Percentiles rank a stretch among this genome's conserved stretches.
Evolutionary conservation across 2,888 invertebrate species (phyloP).

Genomic region (Beris chalybata): DNA sequence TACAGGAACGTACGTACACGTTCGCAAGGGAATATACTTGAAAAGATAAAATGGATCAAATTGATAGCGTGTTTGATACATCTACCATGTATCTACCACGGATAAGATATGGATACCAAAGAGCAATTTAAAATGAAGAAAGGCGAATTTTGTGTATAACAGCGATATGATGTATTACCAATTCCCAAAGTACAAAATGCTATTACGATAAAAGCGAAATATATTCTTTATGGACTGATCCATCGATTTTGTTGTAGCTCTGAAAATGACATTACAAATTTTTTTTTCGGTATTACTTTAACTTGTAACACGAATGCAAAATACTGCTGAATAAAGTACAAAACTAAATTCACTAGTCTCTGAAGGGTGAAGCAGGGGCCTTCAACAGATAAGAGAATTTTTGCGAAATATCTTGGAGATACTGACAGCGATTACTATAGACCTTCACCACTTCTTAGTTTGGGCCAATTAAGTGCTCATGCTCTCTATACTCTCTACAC

Average conservation of each 20-base stretch:
- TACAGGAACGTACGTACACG: background rate
- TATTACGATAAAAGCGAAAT: constrained; percentile 42
- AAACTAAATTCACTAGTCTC: no score
- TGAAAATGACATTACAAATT: no score
- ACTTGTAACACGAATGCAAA: no score
- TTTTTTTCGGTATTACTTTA: no score
- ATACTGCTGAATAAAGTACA: no score
- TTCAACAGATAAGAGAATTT: no score
- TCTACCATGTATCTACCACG: constrained; percentile 26
- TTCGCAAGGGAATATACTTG: constrained; percentile 27
- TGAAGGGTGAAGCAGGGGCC: no score
- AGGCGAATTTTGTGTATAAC: constrained; percentile 25
- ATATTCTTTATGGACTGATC: constrained; percentile 25
- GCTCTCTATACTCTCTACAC: no score
- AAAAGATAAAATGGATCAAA: constrained; percentile 35
- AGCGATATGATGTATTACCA: constrained; percentile 42
- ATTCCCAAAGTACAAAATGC: constrained; percentile 45
- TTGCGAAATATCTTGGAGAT: no score
- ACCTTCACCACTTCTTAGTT: no score
- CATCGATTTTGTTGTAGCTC: background rate
- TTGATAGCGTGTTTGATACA: constrained; percentile 34
- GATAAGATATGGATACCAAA: constrained; percentile 24
- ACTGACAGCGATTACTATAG: no score
- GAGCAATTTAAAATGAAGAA: constrained; percentile 30
- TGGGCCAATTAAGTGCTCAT: no score